Conservation (phyloP, 2,888 invertebrate species). For the Lasioglossum lativentre region DNA sequence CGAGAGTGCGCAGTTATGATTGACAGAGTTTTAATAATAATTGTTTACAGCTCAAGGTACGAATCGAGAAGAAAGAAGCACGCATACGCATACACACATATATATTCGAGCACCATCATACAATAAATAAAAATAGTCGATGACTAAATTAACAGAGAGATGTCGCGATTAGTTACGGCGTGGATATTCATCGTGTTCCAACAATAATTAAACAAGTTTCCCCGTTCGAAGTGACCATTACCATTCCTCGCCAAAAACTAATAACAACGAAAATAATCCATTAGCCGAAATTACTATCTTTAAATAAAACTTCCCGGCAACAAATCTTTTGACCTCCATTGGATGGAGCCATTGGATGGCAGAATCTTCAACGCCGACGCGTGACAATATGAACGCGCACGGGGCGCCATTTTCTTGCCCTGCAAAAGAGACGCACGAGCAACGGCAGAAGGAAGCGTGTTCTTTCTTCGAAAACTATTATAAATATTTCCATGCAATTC, state of each 20-base stretch:
- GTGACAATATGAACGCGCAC: not conserved
- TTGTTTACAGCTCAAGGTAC: no score
- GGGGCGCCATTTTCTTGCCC: not conserved
- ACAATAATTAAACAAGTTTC: no score
- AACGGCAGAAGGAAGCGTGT: not conserved
- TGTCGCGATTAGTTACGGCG: no score
- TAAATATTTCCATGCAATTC: conserved; percentile 2
- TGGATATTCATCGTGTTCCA: no score
- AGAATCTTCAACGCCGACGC: not conserved
- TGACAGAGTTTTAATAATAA: no score
- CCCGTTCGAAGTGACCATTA: no score
- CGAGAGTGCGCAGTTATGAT: no score
- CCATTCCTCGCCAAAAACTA: not conserved
- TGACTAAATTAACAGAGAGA: no score
- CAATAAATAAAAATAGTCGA: no score
- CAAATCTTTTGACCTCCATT: not conserved
- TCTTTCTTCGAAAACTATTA: not conserved
- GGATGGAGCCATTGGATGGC: not conserved
- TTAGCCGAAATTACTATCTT: not conserved
- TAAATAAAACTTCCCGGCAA: not conserved
- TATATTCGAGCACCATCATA: no score
- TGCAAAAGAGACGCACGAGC: not conserved
- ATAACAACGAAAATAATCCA: not conserved
- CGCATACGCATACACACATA: no score
- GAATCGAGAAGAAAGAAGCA: no score